Conservation (phyloP, 2,113 vertebrate genomes). For the Halcyon malimbica region DNA sequence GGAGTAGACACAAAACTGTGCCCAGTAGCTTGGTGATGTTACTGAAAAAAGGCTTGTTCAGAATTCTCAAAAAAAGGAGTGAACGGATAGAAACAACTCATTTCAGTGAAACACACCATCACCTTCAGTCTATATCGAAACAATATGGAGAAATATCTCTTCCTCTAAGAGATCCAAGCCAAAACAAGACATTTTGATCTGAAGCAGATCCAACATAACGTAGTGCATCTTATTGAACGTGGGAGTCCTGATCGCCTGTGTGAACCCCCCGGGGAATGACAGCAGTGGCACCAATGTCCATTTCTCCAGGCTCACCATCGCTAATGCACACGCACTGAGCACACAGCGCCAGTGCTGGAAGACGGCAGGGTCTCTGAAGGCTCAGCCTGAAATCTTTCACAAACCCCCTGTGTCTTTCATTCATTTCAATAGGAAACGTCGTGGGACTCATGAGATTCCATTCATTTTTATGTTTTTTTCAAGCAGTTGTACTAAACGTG, state of each 20-base stretch:
- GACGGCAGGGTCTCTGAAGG: slow-evolving; percentile 38
- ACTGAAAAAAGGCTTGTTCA: not conserved
- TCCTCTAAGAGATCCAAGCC: not conserved
- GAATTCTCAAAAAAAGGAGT: not conserved
- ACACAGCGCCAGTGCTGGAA: not conserved
- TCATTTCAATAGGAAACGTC: slow-evolving; percentile 48
- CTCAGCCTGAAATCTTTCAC: slow-evolving; percentile 40
- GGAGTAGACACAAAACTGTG: not conserved
- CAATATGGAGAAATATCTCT: not conserved
- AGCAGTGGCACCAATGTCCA: not conserved
- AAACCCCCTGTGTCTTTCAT: slow-evolving; percentile 64
- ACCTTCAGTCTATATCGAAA: not conserved
- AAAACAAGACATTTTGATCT: not conserved
- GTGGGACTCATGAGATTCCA: slow-evolving; percentile 40
- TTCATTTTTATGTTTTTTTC: slow-evolving; percentile 7
- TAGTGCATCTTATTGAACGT: fast-evolving
- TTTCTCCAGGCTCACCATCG: not conserved
- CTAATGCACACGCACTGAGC: not conserved
- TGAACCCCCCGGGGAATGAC: not conserved
- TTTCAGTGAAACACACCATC: not conserved
- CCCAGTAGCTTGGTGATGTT: not conserved
- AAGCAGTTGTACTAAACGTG: not conserved
- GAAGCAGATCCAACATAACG: not conserved
- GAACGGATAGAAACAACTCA: fast-evolving
- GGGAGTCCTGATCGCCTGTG: not conserved